Base-by-base conservation (phyloP, 2,888 invertebrate genomes). In the Drosophila prostipennis region DNA sequence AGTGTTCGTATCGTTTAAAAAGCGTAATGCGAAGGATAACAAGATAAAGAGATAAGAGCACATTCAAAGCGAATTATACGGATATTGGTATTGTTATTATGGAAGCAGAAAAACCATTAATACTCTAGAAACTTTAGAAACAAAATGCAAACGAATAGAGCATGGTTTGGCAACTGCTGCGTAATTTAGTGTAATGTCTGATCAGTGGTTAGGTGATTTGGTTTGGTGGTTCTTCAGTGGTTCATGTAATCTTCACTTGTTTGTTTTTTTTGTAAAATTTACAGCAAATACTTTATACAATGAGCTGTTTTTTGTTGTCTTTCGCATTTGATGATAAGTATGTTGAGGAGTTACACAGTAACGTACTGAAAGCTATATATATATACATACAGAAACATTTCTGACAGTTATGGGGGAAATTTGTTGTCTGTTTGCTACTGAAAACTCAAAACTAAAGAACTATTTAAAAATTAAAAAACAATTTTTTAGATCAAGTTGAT, bases 231-330 rank as follows among this genome's bases (percentile, higher is more conserved):
- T 26, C 26, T 26, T 26, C 26, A 26, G 26, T 69, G 14, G 45
- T 51, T 45, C 32, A 11, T 57, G 26, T 61, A n/a, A 5, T 34
- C 53, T 45, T 56, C n/a, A 48, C 32, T 54, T 52, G 4, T 36
- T 54, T 52, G 4, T 19, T 29, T 29, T n/a, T 19, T 29, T n/a
- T 63, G 29, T 64, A 46, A 86, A 89, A 89, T 86, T 89, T 89
- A 88, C 88, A 88, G 89, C 89, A 89, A 88, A 51, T 89, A 88
- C 87, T 85, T 85, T 78, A 65, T 68, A 82, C 77, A 88, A 71
- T 77, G 69, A 72, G 48, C 32, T 46, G 26, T n/a, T 40, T 46
- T 29, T 29, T 2, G 6, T 37, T 29, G 7, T 8, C 23, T 45
- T 37, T 56, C 23, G 42, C 42, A 63, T 55, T 53, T 23, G 36